phyloP scores from a whole-genome alignment of 1,140 invertebrate species.

The Lepidotrigona ventralis region DNA sequence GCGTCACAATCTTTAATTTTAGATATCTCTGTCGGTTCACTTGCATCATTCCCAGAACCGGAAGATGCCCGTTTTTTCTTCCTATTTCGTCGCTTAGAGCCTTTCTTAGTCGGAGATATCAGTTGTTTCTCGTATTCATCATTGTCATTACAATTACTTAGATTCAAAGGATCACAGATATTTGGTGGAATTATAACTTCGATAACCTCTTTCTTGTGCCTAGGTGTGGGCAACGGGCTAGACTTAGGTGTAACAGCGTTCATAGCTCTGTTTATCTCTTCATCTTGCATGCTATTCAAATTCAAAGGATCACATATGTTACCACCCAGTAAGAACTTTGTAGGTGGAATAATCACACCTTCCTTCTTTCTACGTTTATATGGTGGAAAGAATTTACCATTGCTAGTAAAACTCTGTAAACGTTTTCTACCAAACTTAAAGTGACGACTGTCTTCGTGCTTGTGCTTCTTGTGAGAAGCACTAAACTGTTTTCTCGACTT shows the following conservation, averaged over 20 bases:
- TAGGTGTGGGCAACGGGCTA: constrained; percentile 92
- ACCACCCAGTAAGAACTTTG: constrained; percentile 96
- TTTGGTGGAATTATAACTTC: constrained; percentile 96
- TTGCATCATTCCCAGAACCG: constrained; percentile 77
- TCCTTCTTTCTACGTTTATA: constrained; percentile 87
- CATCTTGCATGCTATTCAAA: constrained; percentile 94
- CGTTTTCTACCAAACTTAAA: constrained; percentile 80
- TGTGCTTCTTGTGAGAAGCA: constrained; percentile 74
- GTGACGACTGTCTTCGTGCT: constrained; percentile 76
- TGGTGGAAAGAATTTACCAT: constrained; percentile 77
- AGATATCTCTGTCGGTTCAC: constrained; percentile 64
- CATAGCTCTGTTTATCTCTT: constrained; percentile 91
- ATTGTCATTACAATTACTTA: constrained; percentile 90
- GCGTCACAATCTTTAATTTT: constrained; percentile 52
- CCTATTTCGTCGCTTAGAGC: constrained; percentile 81
- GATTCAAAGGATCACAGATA: constrained; percentile 93
- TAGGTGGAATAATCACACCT: constrained; percentile 87
- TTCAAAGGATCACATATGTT: constrained; percentile 97
- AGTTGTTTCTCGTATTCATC: constrained; percentile 89
- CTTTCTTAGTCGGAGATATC: constrained; percentile 84
- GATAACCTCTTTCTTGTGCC: constrained; percentile 89
- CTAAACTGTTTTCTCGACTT: constrained; percentile 70
- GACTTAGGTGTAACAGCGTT: constrained; percentile 94
- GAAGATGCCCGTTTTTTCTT: constrained; percentile 81
- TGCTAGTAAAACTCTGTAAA: constrained; percentile 80